Evolutionary conservation across 2,797 vertebrate genomes (phyloP).

Genomic region (Pantherophis vulpinus): DNA sequence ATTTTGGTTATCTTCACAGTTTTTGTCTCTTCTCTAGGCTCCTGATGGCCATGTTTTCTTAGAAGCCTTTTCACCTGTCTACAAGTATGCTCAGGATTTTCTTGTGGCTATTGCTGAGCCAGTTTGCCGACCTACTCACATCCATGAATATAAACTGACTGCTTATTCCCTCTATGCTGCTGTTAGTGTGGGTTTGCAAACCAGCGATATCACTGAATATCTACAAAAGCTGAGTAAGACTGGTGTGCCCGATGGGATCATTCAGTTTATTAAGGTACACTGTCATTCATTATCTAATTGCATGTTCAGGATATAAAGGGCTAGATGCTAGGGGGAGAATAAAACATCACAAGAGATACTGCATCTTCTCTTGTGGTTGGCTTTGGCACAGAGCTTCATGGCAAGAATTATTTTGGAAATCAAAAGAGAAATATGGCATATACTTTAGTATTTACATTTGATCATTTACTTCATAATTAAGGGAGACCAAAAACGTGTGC

Average conservation of each 20-base stretch:
- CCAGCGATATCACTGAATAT: constrained; percentile 94
- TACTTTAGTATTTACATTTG: background rate
- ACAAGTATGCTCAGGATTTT: constrained; percentile 97
- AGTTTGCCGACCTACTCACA: constrained; percentile 88
- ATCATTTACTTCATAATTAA: background rate
- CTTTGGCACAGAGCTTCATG: background rate
- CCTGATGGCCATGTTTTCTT: constrained; percentile 97
- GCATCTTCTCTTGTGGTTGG: background rate
- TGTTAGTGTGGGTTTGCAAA: constrained; percentile 95
- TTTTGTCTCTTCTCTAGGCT: constrained; percentile 72
- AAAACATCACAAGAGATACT: background rate
- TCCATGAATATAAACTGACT: constrained; percentile 95
- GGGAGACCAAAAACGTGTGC: background rate
- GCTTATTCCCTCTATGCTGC: constrained; percentile 97
- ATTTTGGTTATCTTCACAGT: rapidly evolving
- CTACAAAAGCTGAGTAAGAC: constrained; percentile 98
- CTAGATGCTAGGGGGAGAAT: background rate
- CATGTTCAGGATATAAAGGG: background rate
- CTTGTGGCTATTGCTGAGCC: constrained; percentile 96
- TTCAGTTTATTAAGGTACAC: constrained; percentile 94
- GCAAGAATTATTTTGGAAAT: background rate
- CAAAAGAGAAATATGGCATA: background rate
- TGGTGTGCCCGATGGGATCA: constrained; percentile 91
- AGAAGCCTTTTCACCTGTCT: constrained; percentile 96
- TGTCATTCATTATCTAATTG: background rate